These are phyloP conservation scores for Cerceris ruficornis DNA, from an alignment of 2,888 invertebrate genomes.

Conservation along the genomic window DNA sequence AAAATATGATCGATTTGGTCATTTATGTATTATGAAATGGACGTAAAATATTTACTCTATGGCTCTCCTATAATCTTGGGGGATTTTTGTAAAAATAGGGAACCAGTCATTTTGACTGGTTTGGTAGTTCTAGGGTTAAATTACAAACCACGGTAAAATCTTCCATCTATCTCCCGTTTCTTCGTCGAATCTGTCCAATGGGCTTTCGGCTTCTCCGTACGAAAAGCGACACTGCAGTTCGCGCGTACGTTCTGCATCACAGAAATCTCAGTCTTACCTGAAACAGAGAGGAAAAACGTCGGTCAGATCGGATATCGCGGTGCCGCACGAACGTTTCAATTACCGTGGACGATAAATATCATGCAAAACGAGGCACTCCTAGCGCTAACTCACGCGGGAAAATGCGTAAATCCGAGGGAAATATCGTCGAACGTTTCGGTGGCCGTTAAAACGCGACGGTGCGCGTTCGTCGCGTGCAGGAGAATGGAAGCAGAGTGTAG, in stretches of 20 bases:
- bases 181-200: not conserved
- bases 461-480: no score
- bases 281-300: slow-evolving; percentile 70
- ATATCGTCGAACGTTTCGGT: slow-evolving; percentile 23
- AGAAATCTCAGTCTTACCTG: slow-evolving; percentile 71
- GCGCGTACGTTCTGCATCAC: not conserved
- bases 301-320: slow-evolving; percentile 70
- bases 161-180: not conserved
- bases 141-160: not conserved
- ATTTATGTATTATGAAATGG: no score
- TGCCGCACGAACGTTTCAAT: slow-evolving; percentile 72
- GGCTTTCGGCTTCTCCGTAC: not conserved
- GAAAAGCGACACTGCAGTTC: slow-evolving; percentile 4
- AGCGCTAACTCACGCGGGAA: slow-evolving; percentile 36
- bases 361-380: slow-evolving; percentile 51
- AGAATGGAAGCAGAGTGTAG: no score
- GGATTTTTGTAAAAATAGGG: no score
- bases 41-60: no score
- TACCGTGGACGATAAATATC: slow-evolving; percentile 70
- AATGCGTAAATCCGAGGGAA: slow-evolving; percentile 33
- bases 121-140: not conserved
- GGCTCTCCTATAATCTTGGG: no score
- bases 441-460: not conserved
- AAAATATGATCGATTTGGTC: no score
- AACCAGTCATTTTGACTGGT: not conserved